A percentile compares a stretch with the other conserved stretches of the same genome.
These are phyloP conservation scores for Mechanitis messenoides DNA, from an alignment of 2,888 invertebrate genomes.

Conservation along the genomic window DNA sequence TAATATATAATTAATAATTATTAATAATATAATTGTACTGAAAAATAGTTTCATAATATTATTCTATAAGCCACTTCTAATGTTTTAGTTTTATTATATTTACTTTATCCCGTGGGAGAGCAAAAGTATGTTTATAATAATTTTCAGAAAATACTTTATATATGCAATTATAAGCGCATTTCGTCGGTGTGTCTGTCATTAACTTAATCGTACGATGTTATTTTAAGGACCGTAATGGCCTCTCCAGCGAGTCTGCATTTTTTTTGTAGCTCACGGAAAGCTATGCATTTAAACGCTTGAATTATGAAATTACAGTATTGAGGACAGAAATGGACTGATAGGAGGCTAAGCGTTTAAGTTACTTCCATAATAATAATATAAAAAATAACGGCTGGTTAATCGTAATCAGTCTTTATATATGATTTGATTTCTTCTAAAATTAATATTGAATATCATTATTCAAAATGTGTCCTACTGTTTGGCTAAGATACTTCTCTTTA, in stretches of 20 bases:
- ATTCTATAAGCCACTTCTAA: background rate
- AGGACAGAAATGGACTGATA: conserved; percentile 62
- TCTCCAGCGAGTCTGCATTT: conserved; percentile 61
- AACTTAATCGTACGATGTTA: conserved; percentile 77
- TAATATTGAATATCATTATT: too few species aligned
- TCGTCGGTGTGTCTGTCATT: conserved; percentile 75
- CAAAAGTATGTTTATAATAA: conserved; percentile 58
- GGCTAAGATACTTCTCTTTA: too few species aligned
- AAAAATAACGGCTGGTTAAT: conserved; percentile 8
- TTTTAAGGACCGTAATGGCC: conserved; percentile 74
- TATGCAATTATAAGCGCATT: conserved; percentile 75
- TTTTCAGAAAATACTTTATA: conserved; percentile 74
- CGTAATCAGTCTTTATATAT: background rate
- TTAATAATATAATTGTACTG: too few species aligned
- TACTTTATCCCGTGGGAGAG: conserved; percentile 47
- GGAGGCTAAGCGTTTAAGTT: conserved; percentile 33
- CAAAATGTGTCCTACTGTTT: too few species aligned
- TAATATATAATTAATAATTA: too few species aligned
- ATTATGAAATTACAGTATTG: conserved; percentile 76
- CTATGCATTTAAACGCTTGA: conserved; percentile 76
- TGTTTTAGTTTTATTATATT: background rate
- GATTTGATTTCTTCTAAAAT: background rate
- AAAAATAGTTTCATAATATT: too few species aligned
- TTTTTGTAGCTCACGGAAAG: conserved; percentile 68
- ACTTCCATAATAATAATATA: conserved; percentile 18